These are phyloP conservation scores for Sebastes taczanowskii DNA, from an alignment of 2,797 vertebrate species.

Conservation along the genomic window DNA sequence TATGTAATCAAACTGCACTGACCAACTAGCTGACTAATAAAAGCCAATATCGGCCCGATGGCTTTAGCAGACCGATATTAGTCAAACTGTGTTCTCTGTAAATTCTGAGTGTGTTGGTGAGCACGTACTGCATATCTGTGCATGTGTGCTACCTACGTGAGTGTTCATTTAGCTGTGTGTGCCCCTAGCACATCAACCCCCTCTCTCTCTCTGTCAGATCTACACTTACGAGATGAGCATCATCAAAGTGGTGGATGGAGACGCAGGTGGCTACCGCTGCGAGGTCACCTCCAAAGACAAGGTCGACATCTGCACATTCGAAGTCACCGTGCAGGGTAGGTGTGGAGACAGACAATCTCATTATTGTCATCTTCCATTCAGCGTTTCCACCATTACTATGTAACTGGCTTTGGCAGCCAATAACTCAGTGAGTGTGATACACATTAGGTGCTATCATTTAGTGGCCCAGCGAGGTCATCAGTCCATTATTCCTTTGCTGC, in stretches of 20 bases:
- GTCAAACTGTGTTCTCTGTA: background rate
- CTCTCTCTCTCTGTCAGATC: constrained; percentile 75
- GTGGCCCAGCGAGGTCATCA: constrained; percentile 61
- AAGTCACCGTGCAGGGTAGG: constrained; percentile 87
- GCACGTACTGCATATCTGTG: background rate
- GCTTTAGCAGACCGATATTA: background rate
- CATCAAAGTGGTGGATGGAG: constrained; percentile 84
- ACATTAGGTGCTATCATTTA: constrained; percentile 70
- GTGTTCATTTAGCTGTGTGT: constrained; percentile 6
- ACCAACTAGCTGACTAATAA: background rate
- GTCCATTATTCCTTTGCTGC: constrained; percentile 59
- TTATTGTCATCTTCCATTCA: constrained; percentile 73
- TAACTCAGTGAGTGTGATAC: constrained; percentile 60
- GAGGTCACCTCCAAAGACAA: constrained; percentile 91
- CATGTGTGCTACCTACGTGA: background rate
- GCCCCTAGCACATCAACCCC: constrained; percentile 3
- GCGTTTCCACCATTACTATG: constrained; percentile 25
- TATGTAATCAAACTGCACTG: background rate
- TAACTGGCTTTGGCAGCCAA: constrained; percentile 75
- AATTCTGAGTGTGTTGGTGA: background rate
- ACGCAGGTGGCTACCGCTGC: constrained; percentile 90
- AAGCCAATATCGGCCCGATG: background rate
- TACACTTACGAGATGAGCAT: constrained; percentile 90
- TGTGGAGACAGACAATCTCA: constrained; percentile 58
- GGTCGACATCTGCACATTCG: constrained; percentile 89